Conservation (phyloP, 2,797 vertebrate species). For the Echeneis naucrates region DNA sequence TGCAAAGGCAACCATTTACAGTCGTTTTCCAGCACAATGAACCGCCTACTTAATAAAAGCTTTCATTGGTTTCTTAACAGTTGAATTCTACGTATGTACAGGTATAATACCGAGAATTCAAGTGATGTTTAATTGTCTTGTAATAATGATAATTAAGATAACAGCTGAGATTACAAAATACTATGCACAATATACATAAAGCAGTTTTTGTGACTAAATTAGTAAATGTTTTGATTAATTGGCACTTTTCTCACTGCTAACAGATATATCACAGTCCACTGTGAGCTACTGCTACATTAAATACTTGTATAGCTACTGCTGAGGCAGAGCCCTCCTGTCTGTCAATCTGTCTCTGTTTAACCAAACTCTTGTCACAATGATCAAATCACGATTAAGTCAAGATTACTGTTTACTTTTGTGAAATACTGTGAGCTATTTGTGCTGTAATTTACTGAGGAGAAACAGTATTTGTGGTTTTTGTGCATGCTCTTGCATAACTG, state of each 20-base stretch:
- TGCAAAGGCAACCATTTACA: slow-evolving; percentile 75
- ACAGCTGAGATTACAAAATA: slow-evolving; percentile 85
- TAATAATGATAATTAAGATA: slow-evolving; percentile 71
- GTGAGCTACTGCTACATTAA: slow-evolving; percentile 89
- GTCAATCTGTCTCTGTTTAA: slow-evolving; percentile 40
- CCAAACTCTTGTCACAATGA: slow-evolving; percentile 48
- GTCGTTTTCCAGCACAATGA: slow-evolving; percentile 50
- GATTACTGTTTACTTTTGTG: slow-evolving; percentile 56
- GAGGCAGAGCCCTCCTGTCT: slow-evolving; percentile 44
- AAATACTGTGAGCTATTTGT: slow-evolving; percentile 72
- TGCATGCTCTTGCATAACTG: slow-evolving; percentile 72
- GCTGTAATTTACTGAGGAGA: slow-evolving; percentile 60
- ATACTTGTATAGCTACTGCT: slow-evolving; percentile 83
- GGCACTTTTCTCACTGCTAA: slow-evolving; percentile 93
- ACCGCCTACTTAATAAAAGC: slow-evolving; percentile 50
- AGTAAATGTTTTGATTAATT: slow-evolving; percentile 92
- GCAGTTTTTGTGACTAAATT: slow-evolving; percentile 86
- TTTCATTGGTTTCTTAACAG: slow-evolving; percentile 67
- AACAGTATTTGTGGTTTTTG: slow-evolving; percentile 82
- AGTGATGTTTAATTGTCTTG: slow-evolving; percentile 71
- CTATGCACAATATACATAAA: slow-evolving; percentile 92
- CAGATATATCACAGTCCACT: slow-evolving; percentile 86
- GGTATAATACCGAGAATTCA: slow-evolving; percentile 88
- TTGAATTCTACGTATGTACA: slow-evolving; percentile 86
- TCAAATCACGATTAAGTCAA: slow-evolving; percentile 44